Percentiles rank a stretch among this genome's conserved stretches.
Conservation (phyloP, 2,888 invertebrate species). For the Chloroclystis v-ata region DNA sequence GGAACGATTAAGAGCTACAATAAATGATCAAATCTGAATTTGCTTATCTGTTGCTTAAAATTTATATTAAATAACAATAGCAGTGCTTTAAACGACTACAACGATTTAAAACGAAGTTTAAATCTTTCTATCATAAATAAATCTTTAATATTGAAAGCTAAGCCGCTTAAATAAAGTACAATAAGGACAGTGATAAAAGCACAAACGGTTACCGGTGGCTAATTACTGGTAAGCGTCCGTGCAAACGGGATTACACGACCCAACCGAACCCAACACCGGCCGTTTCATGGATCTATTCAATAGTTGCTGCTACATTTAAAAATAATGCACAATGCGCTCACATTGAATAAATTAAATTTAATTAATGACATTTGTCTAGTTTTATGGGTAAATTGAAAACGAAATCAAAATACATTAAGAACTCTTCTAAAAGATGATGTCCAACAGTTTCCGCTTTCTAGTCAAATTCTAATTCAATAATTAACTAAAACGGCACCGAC, state of each 20-base stretch:
- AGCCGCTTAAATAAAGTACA: conserved; percentile 16
- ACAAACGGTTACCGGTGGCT: conserved; percentile 33
- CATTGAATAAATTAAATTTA: neutral
- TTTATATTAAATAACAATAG: no score
- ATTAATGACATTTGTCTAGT: neutral
- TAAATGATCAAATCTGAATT: no score
- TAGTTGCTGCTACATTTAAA: conserved; percentile 1
- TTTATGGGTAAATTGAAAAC: no score
- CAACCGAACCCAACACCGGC: conserved; percentile 14
- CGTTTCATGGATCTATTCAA: conserved; percentile 12
- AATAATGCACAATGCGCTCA: no score
- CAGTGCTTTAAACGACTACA: no score
- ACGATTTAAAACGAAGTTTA: no score
- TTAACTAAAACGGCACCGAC: conserved; percentile 38
- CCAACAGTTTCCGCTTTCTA: neutral
- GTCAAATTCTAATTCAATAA: conserved; percentile 34
- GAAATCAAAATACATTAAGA: no score
- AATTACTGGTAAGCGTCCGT: conserved; percentile 60
- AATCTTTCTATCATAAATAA: no score
- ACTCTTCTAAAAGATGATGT: neutral
- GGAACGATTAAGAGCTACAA: no score
- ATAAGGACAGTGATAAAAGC: conserved; percentile 13
- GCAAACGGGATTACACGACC: conserved; percentile 53
- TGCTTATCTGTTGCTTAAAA: no score
- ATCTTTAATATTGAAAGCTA: conserved; percentile 24